Conservation (phyloP, 2,888 invertebrate genomes). For the Halictus ligatus region DNA sequence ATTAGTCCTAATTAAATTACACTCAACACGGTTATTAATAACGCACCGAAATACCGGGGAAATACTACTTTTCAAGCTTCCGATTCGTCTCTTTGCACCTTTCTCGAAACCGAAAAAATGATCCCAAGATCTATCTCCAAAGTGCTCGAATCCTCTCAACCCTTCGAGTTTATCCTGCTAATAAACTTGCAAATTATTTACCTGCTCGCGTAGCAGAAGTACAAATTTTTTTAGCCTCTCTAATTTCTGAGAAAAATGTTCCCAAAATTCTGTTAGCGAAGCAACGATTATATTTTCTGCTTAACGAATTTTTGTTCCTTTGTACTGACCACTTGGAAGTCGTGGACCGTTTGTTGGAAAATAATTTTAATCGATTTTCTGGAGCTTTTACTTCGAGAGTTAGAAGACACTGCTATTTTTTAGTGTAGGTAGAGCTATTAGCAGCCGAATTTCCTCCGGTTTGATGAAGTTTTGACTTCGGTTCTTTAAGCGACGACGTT, state of each 20-base stretch:
- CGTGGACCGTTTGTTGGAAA: background rate
- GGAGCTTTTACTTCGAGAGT: background rate
- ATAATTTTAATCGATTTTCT: background rate
- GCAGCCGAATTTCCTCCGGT: background rate
- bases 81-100: background rate
- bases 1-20: constrained; percentile 66
- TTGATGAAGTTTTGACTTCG: background rate
- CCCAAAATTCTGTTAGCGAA: too few species aligned
- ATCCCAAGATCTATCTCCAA: background rate
- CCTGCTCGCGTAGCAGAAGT: background rate
- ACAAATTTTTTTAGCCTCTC: too few species aligned
- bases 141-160: background rate
- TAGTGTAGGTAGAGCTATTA: background rate
- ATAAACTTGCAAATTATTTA: background rate
- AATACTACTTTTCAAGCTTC: background rate
- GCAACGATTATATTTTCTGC: background rate
- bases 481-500: background rate
- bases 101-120: background rate
- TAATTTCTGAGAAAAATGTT: background rate
- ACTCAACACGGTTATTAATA: constrained; percentile 49
- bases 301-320: background rate
- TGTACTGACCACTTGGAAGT: too few species aligned
- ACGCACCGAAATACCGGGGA: constrained; percentile 33
- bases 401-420: background rate
- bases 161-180: background rate